Evolutionary conservation across 2,888 invertebrate genomes (phyloP), one percentile per base, ranked within the genome.

Genomic region (Formica aserva): DNA sequence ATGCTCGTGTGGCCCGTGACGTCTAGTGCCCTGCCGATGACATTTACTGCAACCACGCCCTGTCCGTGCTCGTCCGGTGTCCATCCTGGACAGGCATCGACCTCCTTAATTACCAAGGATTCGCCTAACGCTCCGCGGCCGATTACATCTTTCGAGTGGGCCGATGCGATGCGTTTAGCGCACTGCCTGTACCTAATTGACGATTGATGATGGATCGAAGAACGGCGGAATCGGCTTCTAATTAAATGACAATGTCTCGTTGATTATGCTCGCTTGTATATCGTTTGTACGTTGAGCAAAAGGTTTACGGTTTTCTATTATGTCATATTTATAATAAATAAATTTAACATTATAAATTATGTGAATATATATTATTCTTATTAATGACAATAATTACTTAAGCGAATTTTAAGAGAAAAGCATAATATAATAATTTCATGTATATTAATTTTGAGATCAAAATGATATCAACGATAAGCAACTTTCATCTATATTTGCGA

Each of bases 1-100:
- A 93, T 90, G 90, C 90, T 90, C 89, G 92, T 91, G 92, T 93
- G 93, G 94, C 91, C 90, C 88, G 85, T 94, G 94, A 94, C 94
- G 92, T 94, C 93, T 93, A 94, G 94, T 94, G 92, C 90, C 87
- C 94, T 94, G 94, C 91, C 88, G 91, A 92, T 94, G 94, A 94
- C 94, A 92, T 94, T 94, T 94, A 94, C 94, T 92, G 93, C 92
- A 91, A 91, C 93, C 93, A 94, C 94, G 94, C 90, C 90, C 90
- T 86, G 88, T 88, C 63, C 89, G 87, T 88, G 88, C 89, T 89
- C 84, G 67, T 87, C 85, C 88, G 86, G 77, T 86, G 90, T 89
- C 91, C 91, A 91, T 91, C 89, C 89, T 87, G 78, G 89, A 88
- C 92, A 92, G 92, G 86, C 92, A 90, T 91, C 88, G 90, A 87